Evolutionary conservation across 2,797 vertebrate species (phyloP).

Genomic region (Mormyrops boulengeri): DNA sequence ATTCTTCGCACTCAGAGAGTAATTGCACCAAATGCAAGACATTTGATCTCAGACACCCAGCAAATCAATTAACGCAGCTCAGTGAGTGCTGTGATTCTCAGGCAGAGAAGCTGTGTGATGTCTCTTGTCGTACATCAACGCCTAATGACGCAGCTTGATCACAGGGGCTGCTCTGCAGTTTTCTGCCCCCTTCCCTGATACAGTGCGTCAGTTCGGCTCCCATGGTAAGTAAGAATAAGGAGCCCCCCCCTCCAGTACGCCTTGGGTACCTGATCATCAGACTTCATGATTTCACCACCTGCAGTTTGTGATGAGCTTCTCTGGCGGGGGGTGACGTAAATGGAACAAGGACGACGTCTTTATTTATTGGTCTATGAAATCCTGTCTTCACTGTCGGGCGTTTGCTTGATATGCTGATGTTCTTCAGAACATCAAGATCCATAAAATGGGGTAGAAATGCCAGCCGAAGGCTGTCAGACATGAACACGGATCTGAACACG

Average conservation of each 20-base stretch:
- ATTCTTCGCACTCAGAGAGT: background rate
- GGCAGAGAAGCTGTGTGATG: slow-evolving; percentile 1
- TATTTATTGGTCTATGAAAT: background rate
- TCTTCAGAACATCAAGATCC: background rate
- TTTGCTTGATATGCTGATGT: background rate
- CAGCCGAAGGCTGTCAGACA: background rate
- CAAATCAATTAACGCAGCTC: slow-evolving; percentile 10
- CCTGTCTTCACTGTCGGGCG: background rate
- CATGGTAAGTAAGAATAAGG: background rate
- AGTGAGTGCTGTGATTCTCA: background rate
- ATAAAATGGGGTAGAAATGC: background rate
- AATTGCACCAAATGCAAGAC: background rate
- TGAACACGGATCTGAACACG: too few relatives aligned
- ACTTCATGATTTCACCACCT: background rate
- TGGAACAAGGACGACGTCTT: background rate
- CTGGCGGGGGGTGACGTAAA: background rate
- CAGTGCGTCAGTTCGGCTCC: background rate
- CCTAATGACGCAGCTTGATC: background rate
- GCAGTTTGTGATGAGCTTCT: background rate
- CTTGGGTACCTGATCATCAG: background rate
- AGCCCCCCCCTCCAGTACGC: background rate
- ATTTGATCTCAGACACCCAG: slow-evolving; percentile 9
- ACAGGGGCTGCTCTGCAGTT: background rate
- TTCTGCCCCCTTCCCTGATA: background rate
- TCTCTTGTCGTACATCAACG: background rate